These are phyloP conservation scores for Tineola bisselliella DNA, from an alignment of 2,888 invertebrate species.

Conservation along the genomic window DNA sequence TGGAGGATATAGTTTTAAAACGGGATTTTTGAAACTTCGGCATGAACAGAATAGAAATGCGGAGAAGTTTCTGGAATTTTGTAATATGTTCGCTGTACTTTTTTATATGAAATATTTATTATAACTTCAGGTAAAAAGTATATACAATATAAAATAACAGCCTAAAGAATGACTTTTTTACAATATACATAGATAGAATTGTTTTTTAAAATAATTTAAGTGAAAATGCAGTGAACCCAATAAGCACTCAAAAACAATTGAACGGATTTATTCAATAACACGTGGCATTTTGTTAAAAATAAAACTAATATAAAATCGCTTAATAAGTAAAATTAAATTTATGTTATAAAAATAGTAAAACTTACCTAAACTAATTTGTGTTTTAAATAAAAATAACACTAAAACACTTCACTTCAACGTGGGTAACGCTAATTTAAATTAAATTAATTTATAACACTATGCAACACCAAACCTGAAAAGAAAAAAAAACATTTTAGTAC, in stretches of 20 bases:
- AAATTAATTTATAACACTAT: background rate
- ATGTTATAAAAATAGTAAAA: background rate
- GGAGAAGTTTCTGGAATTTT: background rate
- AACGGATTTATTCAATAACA: no score
- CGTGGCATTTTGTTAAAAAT: no score
- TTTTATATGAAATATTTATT: no score
- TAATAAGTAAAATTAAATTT: no score
- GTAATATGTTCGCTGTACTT: background rate
- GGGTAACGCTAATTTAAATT: background rate
- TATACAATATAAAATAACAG: no score
- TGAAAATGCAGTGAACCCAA: no score
- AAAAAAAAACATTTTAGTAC: background rate
- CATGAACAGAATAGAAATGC: background rate
- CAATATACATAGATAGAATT: no score
- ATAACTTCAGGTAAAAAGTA: no score
- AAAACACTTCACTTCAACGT: background rate
- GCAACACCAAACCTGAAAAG: background rate
- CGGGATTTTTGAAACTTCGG: background rate
- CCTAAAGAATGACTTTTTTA: no score
- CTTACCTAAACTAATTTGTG: background rate
- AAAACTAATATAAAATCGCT: no score
- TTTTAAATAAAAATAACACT: background rate
- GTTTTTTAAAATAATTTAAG: no score
- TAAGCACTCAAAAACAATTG: no score
- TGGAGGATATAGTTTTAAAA: background rate